Conservation (phyloP, 2,113 vertebrate genomes). For the Condylura cristata region DNA sequence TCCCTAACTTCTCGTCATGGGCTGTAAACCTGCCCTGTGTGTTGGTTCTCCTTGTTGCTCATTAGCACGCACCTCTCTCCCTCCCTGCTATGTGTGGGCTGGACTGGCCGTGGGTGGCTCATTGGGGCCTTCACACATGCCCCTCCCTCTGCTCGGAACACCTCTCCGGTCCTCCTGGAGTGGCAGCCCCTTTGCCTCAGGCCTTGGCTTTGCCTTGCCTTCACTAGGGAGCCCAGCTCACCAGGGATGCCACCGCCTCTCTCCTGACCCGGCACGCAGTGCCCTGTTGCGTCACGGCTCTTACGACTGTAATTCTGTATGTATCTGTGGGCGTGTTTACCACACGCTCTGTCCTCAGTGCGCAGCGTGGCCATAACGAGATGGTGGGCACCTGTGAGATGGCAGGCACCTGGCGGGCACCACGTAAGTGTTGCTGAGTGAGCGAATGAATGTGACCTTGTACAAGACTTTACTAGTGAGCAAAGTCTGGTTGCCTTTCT, state of each 20-base stretch:
- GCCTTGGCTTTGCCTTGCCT: not conserved
- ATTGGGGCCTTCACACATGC: accelerated
- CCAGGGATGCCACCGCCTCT: not conserved
- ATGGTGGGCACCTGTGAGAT: not conserved
- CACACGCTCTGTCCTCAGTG: not conserved
- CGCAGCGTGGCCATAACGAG: not conserved
- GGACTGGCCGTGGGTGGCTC: not conserved
- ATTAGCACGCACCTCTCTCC: not conserved
- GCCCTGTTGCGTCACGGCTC: accelerated
- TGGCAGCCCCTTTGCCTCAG: not conserved
- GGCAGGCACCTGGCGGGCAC: not conserved
- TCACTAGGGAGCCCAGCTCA: not conserved
- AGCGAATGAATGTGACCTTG: not conserved
- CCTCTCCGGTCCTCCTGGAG: not conserved
- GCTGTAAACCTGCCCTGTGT: not conserved
- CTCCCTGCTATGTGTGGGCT: accelerated
- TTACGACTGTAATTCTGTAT: not conserved
- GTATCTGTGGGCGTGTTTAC: not conserved
- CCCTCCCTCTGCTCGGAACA: not conserved
- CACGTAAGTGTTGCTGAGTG: not conserved
- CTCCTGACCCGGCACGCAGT: not conserved
- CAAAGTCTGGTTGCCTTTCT: not conserved
- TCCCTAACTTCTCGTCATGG: not conserved
- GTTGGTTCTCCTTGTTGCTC: too few species aligned
- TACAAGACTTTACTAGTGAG: not conserved